Evolutionary conservation across 2,888 invertebrate species (phyloP).

Genomic region (Artemia sinica): DNA sequence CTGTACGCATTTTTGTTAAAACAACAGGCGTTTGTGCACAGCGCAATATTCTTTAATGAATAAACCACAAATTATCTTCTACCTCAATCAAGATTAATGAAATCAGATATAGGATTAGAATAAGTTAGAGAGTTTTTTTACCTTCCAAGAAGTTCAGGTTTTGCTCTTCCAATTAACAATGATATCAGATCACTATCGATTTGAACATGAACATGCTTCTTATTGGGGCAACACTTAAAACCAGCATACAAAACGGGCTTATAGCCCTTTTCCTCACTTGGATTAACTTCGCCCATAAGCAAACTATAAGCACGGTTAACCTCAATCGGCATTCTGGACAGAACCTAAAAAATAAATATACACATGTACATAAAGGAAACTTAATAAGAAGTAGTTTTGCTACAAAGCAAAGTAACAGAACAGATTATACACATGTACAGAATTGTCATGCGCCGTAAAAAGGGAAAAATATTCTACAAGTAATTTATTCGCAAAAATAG

Average conservation of each 20-base stretch:
- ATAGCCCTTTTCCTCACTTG: slow-evolving; percentile 71
- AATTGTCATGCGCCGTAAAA: too few species aligned
- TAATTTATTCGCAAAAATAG: too few species aligned
- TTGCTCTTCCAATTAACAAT: slow-evolving; percentile 68
- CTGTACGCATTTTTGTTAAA: too few species aligned
- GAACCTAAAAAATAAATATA: slow-evolving; percentile 57
- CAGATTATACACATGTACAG: slow-evolving; percentile 69
- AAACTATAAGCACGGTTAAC: slow-evolving; percentile 68
- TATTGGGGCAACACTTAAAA: slow-evolving; percentile 64
- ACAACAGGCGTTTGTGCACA: too few species aligned
- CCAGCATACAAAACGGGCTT: slow-evolving; percentile 69
- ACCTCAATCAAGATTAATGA: slow-evolving; percentile 17
- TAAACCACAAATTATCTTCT: slow-evolving; percentile 17
- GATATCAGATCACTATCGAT: slow-evolving; percentile 74
- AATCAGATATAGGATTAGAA: slow-evolving; percentile 22
- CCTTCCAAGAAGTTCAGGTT: slow-evolving; percentile 75
- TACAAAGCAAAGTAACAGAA: slow-evolving; percentile 54
- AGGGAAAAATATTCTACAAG: too few species aligned
- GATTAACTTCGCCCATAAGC: slow-evolving; percentile 51
- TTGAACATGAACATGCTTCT: slow-evolving; percentile 71
- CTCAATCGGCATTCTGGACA: slow-evolving; percentile 81
- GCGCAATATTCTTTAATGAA: slow-evolving; percentile 14
- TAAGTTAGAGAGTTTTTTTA: slow-evolving; percentile 29
- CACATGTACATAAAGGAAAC: slow-evolving; percentile 74
- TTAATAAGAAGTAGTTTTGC: slow-evolving; percentile 71